Conservation (phyloP, 2,888 invertebrate genomes). For the Carpatolechia fugitivella region DNA sequence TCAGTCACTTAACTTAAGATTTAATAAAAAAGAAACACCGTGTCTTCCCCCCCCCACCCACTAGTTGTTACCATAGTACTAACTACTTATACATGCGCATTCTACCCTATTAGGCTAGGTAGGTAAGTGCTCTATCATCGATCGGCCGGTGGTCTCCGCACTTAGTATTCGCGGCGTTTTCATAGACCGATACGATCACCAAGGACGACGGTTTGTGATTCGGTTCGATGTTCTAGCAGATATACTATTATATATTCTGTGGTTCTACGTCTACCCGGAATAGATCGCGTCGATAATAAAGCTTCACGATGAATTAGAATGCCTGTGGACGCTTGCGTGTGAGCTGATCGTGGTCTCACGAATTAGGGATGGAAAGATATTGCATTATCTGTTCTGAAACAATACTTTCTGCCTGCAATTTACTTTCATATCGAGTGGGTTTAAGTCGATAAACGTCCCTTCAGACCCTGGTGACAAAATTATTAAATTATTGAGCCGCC, state of each 20-base stretch:
- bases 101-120: too few species aligned
- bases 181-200: conserved; percentile 55
- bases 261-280: conserved; percentile 50
- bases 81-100: too few species aligned
- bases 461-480: too few species aligned
- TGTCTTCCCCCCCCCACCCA: too few species aligned
- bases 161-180: conserved; percentile 64
- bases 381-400: conserved; percentile 21
- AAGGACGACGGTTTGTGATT: conserved; percentile 73
- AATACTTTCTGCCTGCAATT: background rate
- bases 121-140: conserved; percentile 23
- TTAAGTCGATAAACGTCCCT: too few species aligned
- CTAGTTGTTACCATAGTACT: too few species aligned
- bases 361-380: conserved; percentile 41
- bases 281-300: conserved; percentile 62
- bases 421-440: too few species aligned
- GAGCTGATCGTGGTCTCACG: conserved; percentile 46
- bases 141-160: conserved; percentile 51
- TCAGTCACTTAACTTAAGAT: too few species aligned
- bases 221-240: conserved; percentile 33
- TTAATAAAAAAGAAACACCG: too few species aligned
- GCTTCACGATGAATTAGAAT: conserved; percentile 55
- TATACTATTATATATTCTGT: too few species aligned
- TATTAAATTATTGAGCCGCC: too few species aligned
- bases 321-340: conserved; percentile 45